Base-by-base conservation (phyloP, 2,797 vertebrate species). In the Acanthiza pusilla region DNA sequence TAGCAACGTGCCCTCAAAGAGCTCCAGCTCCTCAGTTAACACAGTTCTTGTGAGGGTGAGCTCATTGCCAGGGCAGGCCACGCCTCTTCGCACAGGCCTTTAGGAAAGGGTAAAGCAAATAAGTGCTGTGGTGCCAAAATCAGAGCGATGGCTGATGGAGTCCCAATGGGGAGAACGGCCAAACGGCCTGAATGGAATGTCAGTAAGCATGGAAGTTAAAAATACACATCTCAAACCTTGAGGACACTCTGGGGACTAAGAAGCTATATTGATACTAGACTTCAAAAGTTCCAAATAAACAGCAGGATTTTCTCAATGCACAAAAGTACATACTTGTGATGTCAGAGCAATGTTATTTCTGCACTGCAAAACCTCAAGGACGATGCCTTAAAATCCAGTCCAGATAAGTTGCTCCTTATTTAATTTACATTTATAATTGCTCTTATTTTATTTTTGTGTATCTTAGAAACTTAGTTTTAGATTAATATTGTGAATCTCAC, bases 261-360 rank as follows among this genome's bases (percentile, higher is more conserved):
- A 84, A 94, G 34, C 88, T 95, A 27, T 96, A 87, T 97, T 96
- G 94, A 93, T 92, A 88, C 91, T 95, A 80, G 92, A 81, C 94
- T 95, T 96, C 93, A 97, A 88, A 94, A 93, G 94, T 84, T 80
- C 76, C 89, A 93, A 96, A 95, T 92, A 95, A 97, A 95, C 94
- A 94, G 88, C 66, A 48, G 81, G 85, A 76, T 93, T 95, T 92
- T 93, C 92, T 94, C 91, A 88, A 50, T 63, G 89, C 91, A 84
- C 85, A 93, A 67, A 92, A 91, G 85, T 66, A 48, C 79, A 95
- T 86, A 72, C 68, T 92, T 92, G 91, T 86, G 76, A 96, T 94
- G 91, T 96, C 91, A 95, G 82, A 72, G 87, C 13, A 5, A 43
- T 89, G 85, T 76, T 96, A 92, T 96, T 96, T 96, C 85, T 96